Conservation (phyloP, 2,113 vertebrate species). For the Tyto alba region DNA sequence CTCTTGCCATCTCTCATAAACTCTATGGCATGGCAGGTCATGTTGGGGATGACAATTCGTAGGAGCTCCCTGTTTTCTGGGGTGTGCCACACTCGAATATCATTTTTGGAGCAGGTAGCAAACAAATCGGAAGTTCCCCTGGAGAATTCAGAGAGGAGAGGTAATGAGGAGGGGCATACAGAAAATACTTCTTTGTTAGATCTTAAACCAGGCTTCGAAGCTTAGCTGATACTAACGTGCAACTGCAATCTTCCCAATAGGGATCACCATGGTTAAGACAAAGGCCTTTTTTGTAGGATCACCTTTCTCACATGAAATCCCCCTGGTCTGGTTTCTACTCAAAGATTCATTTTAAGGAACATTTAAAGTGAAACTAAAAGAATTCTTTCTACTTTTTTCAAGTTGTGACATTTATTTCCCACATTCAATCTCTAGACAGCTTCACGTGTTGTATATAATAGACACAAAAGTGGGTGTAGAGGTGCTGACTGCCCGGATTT, state of each 20-base stretch:
- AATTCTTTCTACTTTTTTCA: not conserved
- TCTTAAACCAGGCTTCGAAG: not conserved
- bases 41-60: conserved; percentile 79
- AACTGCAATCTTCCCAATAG: not conserved
- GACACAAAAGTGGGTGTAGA: not conserved
- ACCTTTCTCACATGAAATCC: not conserved
- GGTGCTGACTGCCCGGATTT: not conserved
- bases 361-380: not conserved
- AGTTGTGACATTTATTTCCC: not conserved
- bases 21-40: conserved; percentile 82
- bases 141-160: not conserved
- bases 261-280: not conserved
- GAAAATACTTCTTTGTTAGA: not conserved
- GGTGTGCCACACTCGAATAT: conserved; percentile 87
- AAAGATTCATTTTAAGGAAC: not conserved
- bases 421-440: not conserved
- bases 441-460: not conserved
- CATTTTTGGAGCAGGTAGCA: conserved; percentile 83
- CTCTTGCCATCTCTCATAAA: conserved; percentile 82
- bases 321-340: not conserved
- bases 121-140: conserved; percentile 86
- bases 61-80: conserved; percentile 79
- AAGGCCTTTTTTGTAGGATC: not conserved
- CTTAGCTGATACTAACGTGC: not conserved
- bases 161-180: not conserved